These are phyloP conservation scores for Menura novaehollandiae DNA, from an alignment of 2,113 vertebrate species.

Conservation along the genomic window DNA sequence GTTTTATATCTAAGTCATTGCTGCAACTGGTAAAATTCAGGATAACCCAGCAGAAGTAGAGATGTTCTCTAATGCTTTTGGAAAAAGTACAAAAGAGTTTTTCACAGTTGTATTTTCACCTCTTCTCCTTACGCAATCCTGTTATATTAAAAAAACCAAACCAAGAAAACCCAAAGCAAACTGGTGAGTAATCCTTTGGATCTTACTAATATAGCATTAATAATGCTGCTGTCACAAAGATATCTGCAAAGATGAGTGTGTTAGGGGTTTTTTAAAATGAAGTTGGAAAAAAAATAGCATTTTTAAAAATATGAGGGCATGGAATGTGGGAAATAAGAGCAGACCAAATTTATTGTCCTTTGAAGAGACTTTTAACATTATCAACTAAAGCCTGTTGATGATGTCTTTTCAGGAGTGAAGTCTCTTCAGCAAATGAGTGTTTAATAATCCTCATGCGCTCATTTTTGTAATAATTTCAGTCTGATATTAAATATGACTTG, in stretches of 20 bases:
- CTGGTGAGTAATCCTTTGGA: background rate
- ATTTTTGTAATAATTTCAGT: conserved; percentile 61
- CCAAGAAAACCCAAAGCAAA: background rate
- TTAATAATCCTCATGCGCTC: conserved; percentile 54
- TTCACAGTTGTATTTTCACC: background rate
- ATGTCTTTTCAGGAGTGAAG: background rate
- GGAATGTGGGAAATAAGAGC: background rate
- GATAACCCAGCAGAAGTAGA: background rate
- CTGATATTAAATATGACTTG: conserved; percentile 59
- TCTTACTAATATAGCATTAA: background rate
- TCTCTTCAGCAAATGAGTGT: conserved; percentile 14
- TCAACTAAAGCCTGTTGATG: background rate
- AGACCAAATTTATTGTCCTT: background rate
- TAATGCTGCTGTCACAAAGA: background rate
- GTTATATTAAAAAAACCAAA: background rate
- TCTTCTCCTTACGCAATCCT: background rate
- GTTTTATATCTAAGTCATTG: background rate
- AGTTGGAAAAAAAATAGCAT: background rate
- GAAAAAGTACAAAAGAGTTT: background rate
- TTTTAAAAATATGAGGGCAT: background rate
- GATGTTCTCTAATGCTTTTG: background rate
- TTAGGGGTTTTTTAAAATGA: background rate
- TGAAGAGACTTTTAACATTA: conserved; percentile 47
- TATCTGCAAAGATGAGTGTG: background rate
- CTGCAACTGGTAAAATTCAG: background rate